These are phyloP conservation scores for Belgica antarctica DNA, from an alignment of 2,888 invertebrate species.

Conservation along the genomic window DNA sequence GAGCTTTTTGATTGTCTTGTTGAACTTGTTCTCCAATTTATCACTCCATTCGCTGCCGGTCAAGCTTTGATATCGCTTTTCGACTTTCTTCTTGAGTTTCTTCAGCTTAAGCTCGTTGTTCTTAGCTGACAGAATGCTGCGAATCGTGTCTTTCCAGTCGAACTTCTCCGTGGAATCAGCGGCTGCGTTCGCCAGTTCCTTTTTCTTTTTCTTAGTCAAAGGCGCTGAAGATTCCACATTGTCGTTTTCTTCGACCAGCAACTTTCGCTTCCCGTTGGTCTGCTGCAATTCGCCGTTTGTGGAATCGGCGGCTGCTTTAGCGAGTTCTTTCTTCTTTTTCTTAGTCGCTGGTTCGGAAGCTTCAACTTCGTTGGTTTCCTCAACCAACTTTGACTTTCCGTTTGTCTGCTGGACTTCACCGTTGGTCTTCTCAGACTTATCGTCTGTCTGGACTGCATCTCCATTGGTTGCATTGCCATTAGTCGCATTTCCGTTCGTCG, in stretches of 20 bases:
- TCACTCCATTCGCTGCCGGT: constrained; percentile 54
- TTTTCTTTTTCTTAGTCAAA: constrained; percentile 53
- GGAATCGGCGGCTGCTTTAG: too few species aligned
- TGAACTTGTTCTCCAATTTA: constrained; percentile 68
- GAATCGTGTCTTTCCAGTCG: constrained; percentile 45
- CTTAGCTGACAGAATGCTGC: constrained; percentile 44
- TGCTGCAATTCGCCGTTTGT: constrained; percentile 58
- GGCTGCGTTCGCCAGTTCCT: constrained; percentile 44
- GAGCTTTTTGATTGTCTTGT: constrained; percentile 67
- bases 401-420: constrained; percentile 46
- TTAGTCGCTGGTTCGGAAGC: constrained; percentile 48
- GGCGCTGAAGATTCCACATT: constrained; percentile 49
- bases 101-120: constrained; percentile 68
- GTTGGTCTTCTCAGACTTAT: constrained; percentile 46
- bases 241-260: constrained; percentile 56
- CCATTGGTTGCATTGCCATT: too few species aligned
- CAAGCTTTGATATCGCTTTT: constrained; percentile 60
- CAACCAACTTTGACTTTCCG: constrained; percentile 47
- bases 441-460: constrained; percentile 49
- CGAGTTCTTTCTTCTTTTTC: too few species aligned
- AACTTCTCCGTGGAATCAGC: constrained; percentile 30
- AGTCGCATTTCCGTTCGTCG: constrained; percentile 47
- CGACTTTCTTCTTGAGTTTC: constrained; percentile 73
- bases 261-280: constrained; percentile 56
- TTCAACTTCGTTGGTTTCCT: constrained; percentile 47